phyloP scores from a whole-genome alignment of 1,140 invertebrate species.

The Zaprionus capensis region DNA sequence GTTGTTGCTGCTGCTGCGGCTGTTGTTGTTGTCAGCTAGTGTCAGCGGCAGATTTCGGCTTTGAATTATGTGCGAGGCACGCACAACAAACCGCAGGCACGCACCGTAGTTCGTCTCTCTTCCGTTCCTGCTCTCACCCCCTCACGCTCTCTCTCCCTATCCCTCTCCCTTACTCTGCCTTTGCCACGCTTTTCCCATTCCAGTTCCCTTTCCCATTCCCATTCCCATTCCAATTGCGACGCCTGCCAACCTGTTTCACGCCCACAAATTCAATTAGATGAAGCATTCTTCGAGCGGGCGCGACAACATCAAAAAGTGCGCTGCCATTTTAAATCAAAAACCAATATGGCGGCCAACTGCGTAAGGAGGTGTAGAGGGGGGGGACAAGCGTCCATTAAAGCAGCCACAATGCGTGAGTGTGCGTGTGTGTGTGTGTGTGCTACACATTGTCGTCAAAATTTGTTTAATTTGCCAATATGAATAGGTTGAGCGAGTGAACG shows the following conservation, averaged over 20 bases:
- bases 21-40: slow-evolving; percentile 38
- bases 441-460: not conserved
- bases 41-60: slow-evolving; percentile 67
- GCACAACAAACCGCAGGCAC: slow-evolving; percentile 63
- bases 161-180: not conserved
- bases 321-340: slow-evolving; percentile 28
- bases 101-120: slow-evolving; percentile 34
- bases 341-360: slow-evolving; percentile 1
- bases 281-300: slow-evolving; percentile 22
- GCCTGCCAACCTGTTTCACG: not conserved
- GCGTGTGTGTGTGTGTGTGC: not conserved
- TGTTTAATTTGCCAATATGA: slow-evolving; percentile 3
- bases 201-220: not conserved
- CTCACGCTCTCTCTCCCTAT: not conserved
- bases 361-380: not conserved
- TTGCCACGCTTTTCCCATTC: not conserved
- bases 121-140: not conserved
- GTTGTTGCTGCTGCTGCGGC: slow-evolving; percentile 15
- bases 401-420: not conserved
- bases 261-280: slow-evolving; percentile 49
- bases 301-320: slow-evolving; percentile 37
- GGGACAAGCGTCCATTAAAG: not conserved
- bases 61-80: slow-evolving; percentile 70
- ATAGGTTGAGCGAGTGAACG: not conserved
- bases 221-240: not conserved